phyloP scores from a whole-genome alignment of 2,888 invertebrate species.

The Cartodere bifasciata region DNA sequence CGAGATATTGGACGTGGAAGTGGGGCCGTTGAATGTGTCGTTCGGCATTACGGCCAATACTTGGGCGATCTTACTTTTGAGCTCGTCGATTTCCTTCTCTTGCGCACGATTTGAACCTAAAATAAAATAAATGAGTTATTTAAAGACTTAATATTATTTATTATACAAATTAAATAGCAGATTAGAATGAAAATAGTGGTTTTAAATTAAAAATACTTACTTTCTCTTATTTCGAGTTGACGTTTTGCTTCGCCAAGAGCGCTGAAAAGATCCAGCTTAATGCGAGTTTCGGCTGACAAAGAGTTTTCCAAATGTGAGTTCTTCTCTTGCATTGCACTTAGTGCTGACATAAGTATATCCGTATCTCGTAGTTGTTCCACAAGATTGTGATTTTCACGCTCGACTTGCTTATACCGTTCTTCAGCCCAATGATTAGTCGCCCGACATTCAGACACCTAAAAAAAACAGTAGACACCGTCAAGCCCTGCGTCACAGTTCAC shows the following conservation, averaged over 20 bases:
- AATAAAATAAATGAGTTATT: too few relatives aligned
- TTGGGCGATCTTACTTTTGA: slow-evolving; percentile 85
- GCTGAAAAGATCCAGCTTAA: slow-evolving; percentile 95
- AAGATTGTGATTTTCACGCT: slow-evolving; percentile 39
- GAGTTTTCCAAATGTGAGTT: slow-evolving; percentile 86
- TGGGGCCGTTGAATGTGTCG: slow-evolving; percentile 45
- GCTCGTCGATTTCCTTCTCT: slow-evolving; percentile 83
- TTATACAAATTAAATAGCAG: too few relatives aligned
- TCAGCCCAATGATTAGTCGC: slow-evolving; percentile 46
- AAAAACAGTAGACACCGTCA: too few relatives aligned
- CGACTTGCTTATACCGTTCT: slow-evolving; percentile 43
- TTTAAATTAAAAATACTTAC: slow-evolving; percentile 43
- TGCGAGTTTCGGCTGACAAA: slow-evolving; percentile 90
- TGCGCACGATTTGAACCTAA: slow-evolving; percentile 73
- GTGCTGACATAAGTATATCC: slow-evolving; percentile 66
- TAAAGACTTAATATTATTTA: too few relatives aligned
- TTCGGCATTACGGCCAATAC: slow-evolving; percentile 85
- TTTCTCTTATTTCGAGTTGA: slow-evolving; percentile 74
- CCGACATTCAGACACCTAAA: slow-evolving; percentile 42
- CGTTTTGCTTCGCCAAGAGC: slow-evolving; percentile 92
- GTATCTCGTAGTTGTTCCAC: slow-evolving; percentile 44
- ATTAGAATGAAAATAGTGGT: too few relatives aligned
- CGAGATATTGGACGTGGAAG: slow-evolving; percentile 42
- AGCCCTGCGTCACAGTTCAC: too few relatives aligned
- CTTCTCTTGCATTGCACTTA: slow-evolving; percentile 78